Evolutionary conservation across 1,140 invertebrate species (phyloP), one percentile per base, ranked within the genome.

Genomic region (Cotesia typhae): DNA sequence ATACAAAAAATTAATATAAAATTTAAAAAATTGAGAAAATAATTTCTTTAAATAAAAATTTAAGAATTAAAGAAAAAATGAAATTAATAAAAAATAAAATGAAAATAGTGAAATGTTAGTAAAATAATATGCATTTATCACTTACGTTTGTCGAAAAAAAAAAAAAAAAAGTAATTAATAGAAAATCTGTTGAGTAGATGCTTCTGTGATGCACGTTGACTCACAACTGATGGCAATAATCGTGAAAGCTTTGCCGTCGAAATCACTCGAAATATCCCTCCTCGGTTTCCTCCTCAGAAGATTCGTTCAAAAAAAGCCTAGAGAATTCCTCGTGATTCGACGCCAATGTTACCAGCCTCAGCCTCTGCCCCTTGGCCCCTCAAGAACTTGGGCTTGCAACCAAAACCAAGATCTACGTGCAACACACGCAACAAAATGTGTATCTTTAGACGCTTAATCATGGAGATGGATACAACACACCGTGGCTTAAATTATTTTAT

Each of bases 151-250:
- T 17, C 67, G 53, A 52, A 67, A 41, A 20, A 20, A 76, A 78
- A 78, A 74, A 77, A 77, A 76, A 76, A 79, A 70, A 14, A n/a
- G 1, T 28, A 28, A 28, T 28, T 2, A 28, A 28, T 28, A 28
- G 28, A 28, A 6, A 10, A 75, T 78, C 75, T 76, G 77, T 78
- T 77, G 81, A 64, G 36, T 9, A 67, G 72, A 78, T 85, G 83
- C 80, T 79, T 80, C 79, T 80, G 77, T 81, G 76, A 82, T 79
- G 81, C 78, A 81, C 82, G 85, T 83, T 80, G 82, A 83, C 78
- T 83, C 77, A 80, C 79, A 80, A 87, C 85, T 28, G 28, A 28
- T 87, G 85, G 78, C 79, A 72, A 79, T 14, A 78, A 73, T 79
- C 67, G 78, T 71, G 74, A 77, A 75, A 74, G 76, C 64, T 78